These are phyloP conservation scores for Leptinotarsa undecemlineata DNA, from an alignment of 1,140 invertebrate species.

Conservation along the genomic window DNA sequence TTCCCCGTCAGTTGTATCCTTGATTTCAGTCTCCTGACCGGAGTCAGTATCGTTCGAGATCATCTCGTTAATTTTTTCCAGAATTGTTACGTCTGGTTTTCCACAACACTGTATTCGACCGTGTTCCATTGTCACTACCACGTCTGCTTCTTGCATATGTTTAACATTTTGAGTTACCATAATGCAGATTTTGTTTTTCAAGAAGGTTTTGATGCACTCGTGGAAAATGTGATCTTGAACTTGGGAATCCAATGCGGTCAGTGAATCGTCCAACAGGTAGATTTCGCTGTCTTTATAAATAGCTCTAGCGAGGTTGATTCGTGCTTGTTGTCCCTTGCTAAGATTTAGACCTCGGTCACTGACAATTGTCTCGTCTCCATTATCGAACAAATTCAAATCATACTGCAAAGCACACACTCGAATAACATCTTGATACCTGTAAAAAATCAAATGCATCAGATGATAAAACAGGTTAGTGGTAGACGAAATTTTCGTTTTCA, in stretches of 20 bases:
- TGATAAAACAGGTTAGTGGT: too few species aligned
- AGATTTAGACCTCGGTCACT: slow-evolving; percentile 81
- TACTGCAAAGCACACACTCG: slow-evolving; percentile 65
- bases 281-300: slow-evolving; percentile 78
- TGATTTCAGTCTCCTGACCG: background rate
- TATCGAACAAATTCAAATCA: slow-evolving; percentile 71
- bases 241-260: slow-evolving; percentile 76
- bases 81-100: slow-evolving; percentile 19
- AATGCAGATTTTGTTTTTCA: slow-evolving; percentile 73
- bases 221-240: slow-evolving; percentile 72
- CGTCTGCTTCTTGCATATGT: slow-evolving; percentile 63
- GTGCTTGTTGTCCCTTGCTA: slow-evolving; percentile 88
- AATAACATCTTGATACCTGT: slow-evolving; percentile 68
- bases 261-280: slow-evolving; percentile 82
- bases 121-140: slow-evolving; percentile 31
- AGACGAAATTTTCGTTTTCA: too few species aligned
- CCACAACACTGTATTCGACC: slow-evolving; percentile 35
- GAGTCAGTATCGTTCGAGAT: background rate
- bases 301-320: slow-evolving; percentile 84
- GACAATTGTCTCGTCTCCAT: slow-evolving; percentile 76
- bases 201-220: slow-evolving; percentile 69
- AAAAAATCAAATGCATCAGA: slow-evolving; percentile 48
- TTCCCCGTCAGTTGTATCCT: background rate
- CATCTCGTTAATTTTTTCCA: background rate
- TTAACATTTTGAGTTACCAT: slow-evolving; percentile 88